Conservation (phyloP, 2,113 vertebrate genomes). For the Ammodytes marinus region DNA sequence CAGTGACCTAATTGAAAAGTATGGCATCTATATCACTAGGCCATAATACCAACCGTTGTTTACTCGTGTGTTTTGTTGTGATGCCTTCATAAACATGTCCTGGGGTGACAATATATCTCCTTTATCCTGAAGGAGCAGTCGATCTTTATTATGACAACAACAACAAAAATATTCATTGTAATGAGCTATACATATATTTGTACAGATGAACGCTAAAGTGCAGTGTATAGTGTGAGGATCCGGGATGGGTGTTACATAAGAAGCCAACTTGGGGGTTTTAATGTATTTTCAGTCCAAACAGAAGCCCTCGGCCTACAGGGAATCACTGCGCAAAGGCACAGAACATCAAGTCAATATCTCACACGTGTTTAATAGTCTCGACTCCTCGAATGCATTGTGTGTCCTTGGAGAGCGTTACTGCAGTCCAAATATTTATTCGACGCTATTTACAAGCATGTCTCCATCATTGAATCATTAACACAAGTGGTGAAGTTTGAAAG, state of each 20-base stretch:
- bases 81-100: not conserved
- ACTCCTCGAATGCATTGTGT: slow-evolving; percentile 5
- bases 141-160: slow-evolving; percentile 10
- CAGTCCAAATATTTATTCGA: not conserved
- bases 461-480: not conserved
- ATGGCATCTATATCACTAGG: not conserved
- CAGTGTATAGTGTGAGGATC: slow-evolving; percentile 56
- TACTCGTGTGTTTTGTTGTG: not conserved
- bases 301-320: slow-evolving; percentile 29
- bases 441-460: slow-evolving; percentile 58
- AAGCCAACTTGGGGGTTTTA: slow-evolving; percentile 39
- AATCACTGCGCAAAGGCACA: slow-evolving; percentile 50
- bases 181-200: slow-evolving; percentile 37
- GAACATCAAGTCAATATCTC: slow-evolving; percentile 57
- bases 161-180: slow-evolving; percentile 29
- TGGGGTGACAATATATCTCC: not conserved
- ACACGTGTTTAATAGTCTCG: slow-evolving; percentile 38
- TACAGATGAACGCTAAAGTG: slow-evolving; percentile 58
- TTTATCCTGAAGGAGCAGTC: slow-evolving; percentile 11
- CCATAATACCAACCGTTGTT: not conserved
- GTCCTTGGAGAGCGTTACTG: slow-evolving; percentile 10
- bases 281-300: slow-evolving; percentile 45
- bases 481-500: slow-evolving; percentile 17
- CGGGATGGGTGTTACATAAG: slow-evolving; percentile 58
- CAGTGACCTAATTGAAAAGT: not conserved